These are phyloP conservation scores for Triops cancriformis DNA, from an alignment of 1,140 invertebrate species.

Conservation along the genomic window DNA sequence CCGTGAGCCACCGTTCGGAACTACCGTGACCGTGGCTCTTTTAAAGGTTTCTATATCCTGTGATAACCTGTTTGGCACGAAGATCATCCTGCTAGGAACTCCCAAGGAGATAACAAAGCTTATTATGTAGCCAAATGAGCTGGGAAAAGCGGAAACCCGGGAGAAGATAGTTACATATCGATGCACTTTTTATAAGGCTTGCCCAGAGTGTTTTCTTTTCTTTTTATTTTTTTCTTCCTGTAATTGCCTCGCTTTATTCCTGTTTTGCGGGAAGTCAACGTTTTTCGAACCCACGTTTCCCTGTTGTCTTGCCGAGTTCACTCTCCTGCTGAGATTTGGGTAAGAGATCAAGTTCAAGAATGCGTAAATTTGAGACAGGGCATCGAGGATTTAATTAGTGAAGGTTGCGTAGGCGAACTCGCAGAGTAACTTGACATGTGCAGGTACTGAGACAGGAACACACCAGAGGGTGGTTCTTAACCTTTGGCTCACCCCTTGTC, in stretches of 20 bases:
- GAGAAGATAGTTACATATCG: not conserved
- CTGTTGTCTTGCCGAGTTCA: not conserved
- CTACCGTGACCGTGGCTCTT: not conserved
- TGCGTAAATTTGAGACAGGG: not conserved
- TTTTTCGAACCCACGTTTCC: not conserved
- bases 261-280: not conserved
- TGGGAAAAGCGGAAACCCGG: not conserved
- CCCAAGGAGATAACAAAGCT: not conserved
- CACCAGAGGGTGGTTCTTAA: not conserved
- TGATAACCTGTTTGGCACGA: not conserved
- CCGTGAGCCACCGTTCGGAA: not conserved
- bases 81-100: not conserved
- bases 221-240: not conserved
- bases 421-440: not conserved
- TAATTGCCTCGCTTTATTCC: not conserved
- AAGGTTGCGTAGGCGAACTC: not conserved
- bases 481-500: not conserved
- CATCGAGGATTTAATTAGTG: not conserved
- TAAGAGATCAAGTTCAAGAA: not conserved
- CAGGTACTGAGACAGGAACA: not conserved
- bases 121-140: slow-evolving; percentile 10
- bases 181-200: not conserved
- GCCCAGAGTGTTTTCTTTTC: too few species aligned
- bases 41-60: not conserved
- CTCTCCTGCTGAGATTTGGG: not conserved